Percentiles rank a stretch among this genome's conserved stretches.
Evolutionary conservation across 2,888 invertebrate genomes (phyloP).

Genomic region (Hirtodrosophila trivittata): DNA sequence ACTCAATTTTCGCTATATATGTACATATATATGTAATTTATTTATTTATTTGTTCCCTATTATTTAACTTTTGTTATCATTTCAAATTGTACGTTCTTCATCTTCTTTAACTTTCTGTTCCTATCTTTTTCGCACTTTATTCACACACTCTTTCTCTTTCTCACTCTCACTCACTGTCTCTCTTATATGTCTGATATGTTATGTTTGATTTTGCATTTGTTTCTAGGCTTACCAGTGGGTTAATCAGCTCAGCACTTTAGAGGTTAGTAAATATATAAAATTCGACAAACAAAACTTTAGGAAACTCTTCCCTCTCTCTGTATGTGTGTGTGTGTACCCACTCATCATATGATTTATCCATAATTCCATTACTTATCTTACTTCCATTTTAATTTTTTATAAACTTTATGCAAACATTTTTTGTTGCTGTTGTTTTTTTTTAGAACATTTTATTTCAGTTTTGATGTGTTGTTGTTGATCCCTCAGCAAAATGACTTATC

Average conservation of each 20-base stretch:
- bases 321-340: neutral
- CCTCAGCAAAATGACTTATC: constrained; percentile 16
- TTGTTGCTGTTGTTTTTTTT: neutral
- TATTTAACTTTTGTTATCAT: neutral
- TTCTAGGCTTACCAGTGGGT: constrained; percentile 69
- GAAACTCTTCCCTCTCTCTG: neutral
- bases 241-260: constrained; percentile 61
- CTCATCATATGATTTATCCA: neutral
- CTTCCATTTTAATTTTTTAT: neutral
- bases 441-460: constrained; percentile 10
- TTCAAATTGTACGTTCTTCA: constrained; percentile 8
- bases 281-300: neutral
- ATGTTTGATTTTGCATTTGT: constrained; percentile 52
- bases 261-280: constrained; percentile 54
- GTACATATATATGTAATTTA: neutral
- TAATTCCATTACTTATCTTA: constrained; percentile 8
- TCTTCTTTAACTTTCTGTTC: constrained; percentile 1
- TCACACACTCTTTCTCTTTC: neutral
- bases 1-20: neutral
- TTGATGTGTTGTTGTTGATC: neutral
- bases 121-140: no score
- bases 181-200: constrained; percentile 40
- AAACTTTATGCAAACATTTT: constrained; percentile 4
- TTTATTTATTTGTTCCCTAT: neutral
- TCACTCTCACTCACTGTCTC: neutral